Conservation (phyloP, 2,888 invertebrate genomes). For the Chaetogeoica ovagalla region DNA sequence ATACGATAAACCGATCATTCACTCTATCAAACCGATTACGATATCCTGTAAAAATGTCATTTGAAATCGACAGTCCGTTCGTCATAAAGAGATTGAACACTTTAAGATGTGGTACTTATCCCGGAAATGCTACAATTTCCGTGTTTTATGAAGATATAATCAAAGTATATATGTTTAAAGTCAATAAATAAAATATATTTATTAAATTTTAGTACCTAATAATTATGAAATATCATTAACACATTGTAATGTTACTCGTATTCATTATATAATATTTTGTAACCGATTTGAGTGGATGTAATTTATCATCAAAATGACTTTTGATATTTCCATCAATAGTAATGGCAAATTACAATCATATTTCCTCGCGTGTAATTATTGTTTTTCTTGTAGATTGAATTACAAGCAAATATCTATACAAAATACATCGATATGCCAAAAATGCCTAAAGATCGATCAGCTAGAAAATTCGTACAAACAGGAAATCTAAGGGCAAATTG, state of each 20-base stretch:
- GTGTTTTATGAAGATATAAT: conserved; percentile 31
- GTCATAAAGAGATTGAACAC: not conserved
- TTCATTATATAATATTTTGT: too few species aligned
- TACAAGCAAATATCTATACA: not conserved
- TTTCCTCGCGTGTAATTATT: not conserved
- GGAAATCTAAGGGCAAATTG: conserved; percentile 17
- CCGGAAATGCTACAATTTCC: not conserved
- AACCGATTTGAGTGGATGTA: too few species aligned
- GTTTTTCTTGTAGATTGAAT: conserved; percentile 10
- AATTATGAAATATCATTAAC: too few species aligned
- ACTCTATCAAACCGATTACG: conserved; percentile 18
- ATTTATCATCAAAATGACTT: too few species aligned
- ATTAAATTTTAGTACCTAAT: too few species aligned
- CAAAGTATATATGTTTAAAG: not conserved
- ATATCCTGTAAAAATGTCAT: conserved; percentile 6
- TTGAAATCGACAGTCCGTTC: conserved; percentile 5
- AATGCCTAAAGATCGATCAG: not conserved
- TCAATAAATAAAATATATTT: not conserved
- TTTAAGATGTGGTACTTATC: conserved; percentile 6
- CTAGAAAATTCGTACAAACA: not conserved
- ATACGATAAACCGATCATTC: conserved; percentile 11
- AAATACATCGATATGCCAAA: not conserved
- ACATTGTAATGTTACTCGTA: not conserved
- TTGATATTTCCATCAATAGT: not conserved
- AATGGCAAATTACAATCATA: not conserved